Evolutionary conservation across 2,797 vertebrate genomes (phyloP).

Genomic region (Glossophaga mutica): DNA sequence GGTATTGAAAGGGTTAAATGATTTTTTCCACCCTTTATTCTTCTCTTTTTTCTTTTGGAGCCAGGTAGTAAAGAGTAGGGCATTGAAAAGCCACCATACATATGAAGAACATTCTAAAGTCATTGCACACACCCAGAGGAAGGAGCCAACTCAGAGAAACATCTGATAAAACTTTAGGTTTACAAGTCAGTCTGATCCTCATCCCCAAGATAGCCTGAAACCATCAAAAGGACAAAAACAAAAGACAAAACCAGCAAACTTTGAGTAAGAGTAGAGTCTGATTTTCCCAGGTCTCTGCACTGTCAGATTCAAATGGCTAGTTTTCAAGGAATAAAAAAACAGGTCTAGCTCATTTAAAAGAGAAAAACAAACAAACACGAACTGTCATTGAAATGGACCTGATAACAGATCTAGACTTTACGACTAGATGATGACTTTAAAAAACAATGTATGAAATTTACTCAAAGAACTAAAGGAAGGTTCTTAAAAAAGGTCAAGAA

Average conservation of each 20-base stretch:
- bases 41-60: neutral
- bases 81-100: neutral
- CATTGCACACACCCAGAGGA: neutral
- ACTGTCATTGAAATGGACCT: neutral
- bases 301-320: neutral
- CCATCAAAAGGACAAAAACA: neutral
- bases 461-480: neutral
- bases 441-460: neutral
- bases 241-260: neutral
- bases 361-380: neutral
- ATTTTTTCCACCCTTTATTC: neutral
- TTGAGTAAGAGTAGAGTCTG: neutral
- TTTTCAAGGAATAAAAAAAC: neutral
- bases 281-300: neutral
- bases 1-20: accelerated
- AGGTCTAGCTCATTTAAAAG: neutral
- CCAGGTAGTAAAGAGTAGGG: neutral
- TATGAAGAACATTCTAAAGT: neutral
- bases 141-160: neutral
- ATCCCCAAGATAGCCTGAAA: neutral
- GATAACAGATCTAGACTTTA: neutral
- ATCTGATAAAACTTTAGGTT: neutral
- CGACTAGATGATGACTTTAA: neutral
- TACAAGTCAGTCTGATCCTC: neutral
- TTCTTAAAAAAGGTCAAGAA: neutral